phyloP scores from a whole-genome alignment of 2,888 invertebrate species.

The Acronicta aceris region DNA sequence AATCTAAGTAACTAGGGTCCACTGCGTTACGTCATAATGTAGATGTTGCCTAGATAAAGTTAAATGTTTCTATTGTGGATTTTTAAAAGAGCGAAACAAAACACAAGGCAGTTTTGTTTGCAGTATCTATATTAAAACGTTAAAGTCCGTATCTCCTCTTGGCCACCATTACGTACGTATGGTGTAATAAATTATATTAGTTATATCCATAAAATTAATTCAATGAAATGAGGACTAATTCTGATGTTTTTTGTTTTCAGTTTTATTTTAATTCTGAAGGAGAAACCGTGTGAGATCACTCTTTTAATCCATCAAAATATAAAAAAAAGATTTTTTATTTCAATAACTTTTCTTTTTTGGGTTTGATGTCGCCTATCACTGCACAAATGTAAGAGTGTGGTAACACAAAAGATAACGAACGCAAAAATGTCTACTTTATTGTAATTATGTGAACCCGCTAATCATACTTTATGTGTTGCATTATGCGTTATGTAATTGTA shows the following conservation, averaged over 20 bases:
- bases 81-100: slow-evolving; percentile 4
- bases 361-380: slow-evolving; percentile 26
- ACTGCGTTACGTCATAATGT: slow-evolving; percentile 66
- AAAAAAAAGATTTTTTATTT: slow-evolving; percentile 5
- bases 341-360: neutral
- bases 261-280: slow-evolving; percentile 6
- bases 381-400: slow-evolving; percentile 47
- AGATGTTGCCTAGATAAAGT: slow-evolving; percentile 67
- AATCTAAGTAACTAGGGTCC: slow-evolving; percentile 75
- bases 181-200: no score
- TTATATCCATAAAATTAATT: neutral
- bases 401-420: slow-evolving; percentile 23
- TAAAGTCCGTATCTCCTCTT: neutral
- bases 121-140: neutral
- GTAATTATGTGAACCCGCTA: slow-evolving; percentile 37
- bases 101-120: slow-evolving; percentile 13
- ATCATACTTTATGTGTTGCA: slow-evolving; percentile 39
- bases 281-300: neutral
- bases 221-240: neutral
- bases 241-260: slow-evolving; percentile 2
- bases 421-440: slow-evolving; percentile 30
- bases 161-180: no score
- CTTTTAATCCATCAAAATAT: no score
- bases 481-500: slow-evolving; percentile 44
- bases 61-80: slow-evolving; percentile 36